Conservation (phyloP, 2,797 vertebrate species). For the Hipposideros larvatus region DNA sequence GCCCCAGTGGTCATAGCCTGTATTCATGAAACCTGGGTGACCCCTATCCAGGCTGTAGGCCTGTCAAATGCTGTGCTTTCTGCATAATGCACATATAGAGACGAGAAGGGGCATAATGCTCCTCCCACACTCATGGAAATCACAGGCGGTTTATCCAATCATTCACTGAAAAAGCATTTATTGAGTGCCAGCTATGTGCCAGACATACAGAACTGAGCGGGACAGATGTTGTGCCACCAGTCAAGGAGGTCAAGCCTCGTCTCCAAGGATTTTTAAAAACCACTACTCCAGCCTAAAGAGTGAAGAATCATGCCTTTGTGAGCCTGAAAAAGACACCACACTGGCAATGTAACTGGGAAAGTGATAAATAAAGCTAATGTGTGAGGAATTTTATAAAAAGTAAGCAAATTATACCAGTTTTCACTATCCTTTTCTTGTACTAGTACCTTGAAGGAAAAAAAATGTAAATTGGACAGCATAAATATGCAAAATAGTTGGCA, state of each 20-base stretch:
- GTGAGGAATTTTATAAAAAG: constrained; percentile 30
- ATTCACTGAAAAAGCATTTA: constrained; percentile 54
- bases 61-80: background rate
- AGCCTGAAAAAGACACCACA: background rate
- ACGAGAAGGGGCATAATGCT: background rate
- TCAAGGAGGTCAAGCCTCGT: background rate
- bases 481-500: constrained; percentile 63
- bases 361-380: constrained; percentile 41
- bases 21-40: background rate
- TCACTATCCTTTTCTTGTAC: constrained; percentile 23
- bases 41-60: background rate
- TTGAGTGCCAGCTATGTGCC: constrained; percentile 50
- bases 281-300: background rate
- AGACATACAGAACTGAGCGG: background rate
- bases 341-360: background rate
- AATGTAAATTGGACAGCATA: background rate
- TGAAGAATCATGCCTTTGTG: constrained; percentile 12
- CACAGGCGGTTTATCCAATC: constrained; percentile 34
- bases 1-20: no score
- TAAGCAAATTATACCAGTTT: constrained; percentile 45
- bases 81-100: background rate
- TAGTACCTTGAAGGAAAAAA: constrained; percentile 67
- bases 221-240: background rate
- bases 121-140: background rate
- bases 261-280: constrained; percentile 26